Percentiles rank a stretch among this genome's conserved stretches.
phyloP scores from a whole-genome alignment of 2,113 vertebrate genomes.

The Callionymus lyra region DNA sequence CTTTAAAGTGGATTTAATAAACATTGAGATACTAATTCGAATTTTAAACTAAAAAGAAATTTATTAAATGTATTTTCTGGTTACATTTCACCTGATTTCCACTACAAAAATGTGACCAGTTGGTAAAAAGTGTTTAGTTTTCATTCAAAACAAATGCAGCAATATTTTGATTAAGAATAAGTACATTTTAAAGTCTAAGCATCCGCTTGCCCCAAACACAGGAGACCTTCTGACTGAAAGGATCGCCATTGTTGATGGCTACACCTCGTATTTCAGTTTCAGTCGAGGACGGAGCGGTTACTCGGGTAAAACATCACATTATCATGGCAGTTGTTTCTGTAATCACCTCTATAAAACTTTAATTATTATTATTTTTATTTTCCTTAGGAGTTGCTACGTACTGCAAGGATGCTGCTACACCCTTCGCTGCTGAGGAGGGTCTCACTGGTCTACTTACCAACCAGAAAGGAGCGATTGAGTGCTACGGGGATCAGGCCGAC shows the following conservation, averaged over 20 bases:
- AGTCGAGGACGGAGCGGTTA: conserved; percentile 78
- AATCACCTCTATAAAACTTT: neutral
- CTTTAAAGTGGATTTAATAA: too few relatives aligned
- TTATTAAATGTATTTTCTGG: too few relatives aligned
- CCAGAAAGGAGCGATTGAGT: conserved; percentile 64
- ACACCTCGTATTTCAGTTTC: conserved; percentile 85
- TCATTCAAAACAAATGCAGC: too few relatives aligned
- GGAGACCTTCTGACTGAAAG: conserved; percentile 79
- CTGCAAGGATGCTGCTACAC: conserved; percentile 73
- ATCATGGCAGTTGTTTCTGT: neutral
- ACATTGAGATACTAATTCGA: too few relatives aligned
- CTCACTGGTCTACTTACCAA: conserved; percentile 71
- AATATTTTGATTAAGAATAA: too few relatives aligned
- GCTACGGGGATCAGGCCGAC: conserved; percentile 68
- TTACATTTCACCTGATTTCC: too few relatives aligned
- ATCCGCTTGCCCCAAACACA: conserved; percentile 29
- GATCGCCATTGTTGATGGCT: conserved; percentile 77
- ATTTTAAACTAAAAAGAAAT: too few relatives aligned
- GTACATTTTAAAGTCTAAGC: too few relatives aligned
- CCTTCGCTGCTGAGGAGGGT: conserved; percentile 80
- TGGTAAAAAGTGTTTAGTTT: too few relatives aligned
- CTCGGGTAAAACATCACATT: conserved; percentile 74
- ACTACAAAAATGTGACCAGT: too few relatives aligned
- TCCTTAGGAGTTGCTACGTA: conserved; percentile 77
- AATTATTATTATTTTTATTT: neutral